Evolutionary conservation across 2,888 invertebrate species (phyloP), one percentile per base, ranked within the genome.

Genomic region (Rambutsinella grinnellia): DNA sequence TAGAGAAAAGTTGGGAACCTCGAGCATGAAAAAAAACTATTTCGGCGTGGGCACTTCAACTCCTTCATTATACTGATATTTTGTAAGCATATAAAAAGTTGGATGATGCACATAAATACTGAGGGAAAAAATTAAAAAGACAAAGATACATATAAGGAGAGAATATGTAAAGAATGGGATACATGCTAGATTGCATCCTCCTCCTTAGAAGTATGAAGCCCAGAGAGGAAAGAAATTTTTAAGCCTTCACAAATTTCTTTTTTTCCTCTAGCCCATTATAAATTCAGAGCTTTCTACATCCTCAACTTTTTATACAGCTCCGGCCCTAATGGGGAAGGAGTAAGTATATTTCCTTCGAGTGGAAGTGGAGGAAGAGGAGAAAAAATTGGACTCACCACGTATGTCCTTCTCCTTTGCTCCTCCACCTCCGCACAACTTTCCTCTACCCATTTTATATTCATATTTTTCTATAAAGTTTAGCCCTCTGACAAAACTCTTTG

Each of bases 231-330:
- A 36, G 36, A 36, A 36, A 36, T 36, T 36, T 36, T 36, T 36
- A 13, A 36, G 36, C 13, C 13, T 36, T 36, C 62, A 62, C 60
- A 77, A 58, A 60, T 70, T 76, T 75, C 81, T 81, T 83, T 83
- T 63, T 68, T 67, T 67, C 21, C 56, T 44, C 72, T 72, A 68
- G 57, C 23, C 47, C 74, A 63, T 71, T 70, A 72, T 54, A 68
- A 75, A 76, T 68, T 65, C 68, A 72, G 46, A 54, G 62, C 58
- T 76, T 61, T 76, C 71, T 80, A 78, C 65, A 60, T 46, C 60
- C 82, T 81, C 81, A 67, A 71, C 54, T 66, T 68, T n/a, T n/a
- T n/a, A n/a, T n/a, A n/a, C n/a, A n/a, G n/a, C n/a, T n/a, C 36
- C 36, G 36, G 36, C 13, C 5, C 36, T 36, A 36, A 36, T 36